Evolutionary conservation across 2,888 invertebrate species (phyloP).

Genomic region (Coelogynopora nodosa): DNA sequence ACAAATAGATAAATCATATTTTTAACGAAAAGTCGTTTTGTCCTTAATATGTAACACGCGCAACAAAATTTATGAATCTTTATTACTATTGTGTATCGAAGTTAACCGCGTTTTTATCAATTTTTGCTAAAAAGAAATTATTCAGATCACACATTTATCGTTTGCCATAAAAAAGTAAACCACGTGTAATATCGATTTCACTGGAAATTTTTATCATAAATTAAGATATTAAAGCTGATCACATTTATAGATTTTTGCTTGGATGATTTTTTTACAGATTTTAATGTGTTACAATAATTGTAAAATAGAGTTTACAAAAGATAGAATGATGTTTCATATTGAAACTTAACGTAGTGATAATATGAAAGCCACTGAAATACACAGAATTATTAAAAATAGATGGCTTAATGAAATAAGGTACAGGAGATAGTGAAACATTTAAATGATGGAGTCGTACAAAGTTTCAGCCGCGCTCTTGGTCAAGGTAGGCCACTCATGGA

Average conservation of each 20-base stretch:
- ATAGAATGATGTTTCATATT: neutral
- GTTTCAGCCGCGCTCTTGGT: neutral
- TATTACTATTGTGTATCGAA: neutral
- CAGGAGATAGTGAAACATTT: neutral
- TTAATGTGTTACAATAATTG: constrained; percentile 16
- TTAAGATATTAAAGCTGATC: constrained; percentile 9
- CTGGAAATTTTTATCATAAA: neutral
- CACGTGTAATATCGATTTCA: neutral
- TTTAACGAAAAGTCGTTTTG: too few relatives aligned
- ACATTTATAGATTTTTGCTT: neutral
- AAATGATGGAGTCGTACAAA: neutral
- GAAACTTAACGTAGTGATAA: neutral
- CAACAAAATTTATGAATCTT: neutral
- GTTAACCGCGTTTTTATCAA: constrained; percentile 13
- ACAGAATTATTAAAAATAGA: constrained; percentile 28
- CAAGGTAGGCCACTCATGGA: neutral
- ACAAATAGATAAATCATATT: too few relatives aligned
- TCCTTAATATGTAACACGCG: too few relatives aligned
- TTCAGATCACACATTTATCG: constrained; percentile 15
- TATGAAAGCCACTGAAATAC: constrained; percentile 21
- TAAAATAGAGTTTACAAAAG: constrained; percentile 28
- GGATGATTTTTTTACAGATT: constrained; percentile 4
- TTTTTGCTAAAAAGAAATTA: neutral
- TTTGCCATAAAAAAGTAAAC: neutral
- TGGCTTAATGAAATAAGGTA: constrained; percentile 12